Evolutionary conservation across 2,888 invertebrate species (phyloP), one percentile per base, ranked within the genome.

Genomic region (Trissolcus brochymenae): DNA sequence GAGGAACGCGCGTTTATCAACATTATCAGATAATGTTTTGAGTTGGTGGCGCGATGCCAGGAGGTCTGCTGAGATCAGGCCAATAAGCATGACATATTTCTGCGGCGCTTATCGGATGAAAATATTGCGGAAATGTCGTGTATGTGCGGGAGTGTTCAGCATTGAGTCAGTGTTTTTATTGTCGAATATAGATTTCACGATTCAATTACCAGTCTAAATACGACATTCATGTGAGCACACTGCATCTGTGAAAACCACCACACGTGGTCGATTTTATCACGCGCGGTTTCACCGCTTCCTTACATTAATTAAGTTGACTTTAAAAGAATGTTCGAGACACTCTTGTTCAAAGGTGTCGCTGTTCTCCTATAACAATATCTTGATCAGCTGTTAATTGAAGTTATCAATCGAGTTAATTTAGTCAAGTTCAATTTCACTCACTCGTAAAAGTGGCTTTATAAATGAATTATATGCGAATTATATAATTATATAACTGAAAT

Each of bases 21-120:
- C 73, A 72, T 68, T 65, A 79, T 68, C 70, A 75, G 75, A 78
- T 78, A 75, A 77, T 62, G 77, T 77, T 75, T 72, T 68, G 67
- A 71, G 67, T 62, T 54, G 67, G 71, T 77, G 79, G 79, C 75
- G n/a, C 40, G 19, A 0, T 65, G 79, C 77, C 79, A 79, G 55
- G 40, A 64, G 67, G 70, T 68, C 54, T 68, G 67, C 57, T 72
- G 68, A 72, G 72, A 68, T 79, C 72, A 72, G 68, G 75, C 77
- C 79, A 79, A 78, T 79, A 78, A 75, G 71, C 75, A 68, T 79
- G 77, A 77, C 75, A 75, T 79, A 78, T 78, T 79, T 77, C 75
- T 78, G 75, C 77, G 57, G 67, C 54, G 72, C 57, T 70, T 75
- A 78, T 75, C 72, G 65, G 66, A 79, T 78, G 66, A 78, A 79